Evolutionary conservation across 2,113 vertebrate species (phyloP).

Genomic region (Ia io): DNA sequence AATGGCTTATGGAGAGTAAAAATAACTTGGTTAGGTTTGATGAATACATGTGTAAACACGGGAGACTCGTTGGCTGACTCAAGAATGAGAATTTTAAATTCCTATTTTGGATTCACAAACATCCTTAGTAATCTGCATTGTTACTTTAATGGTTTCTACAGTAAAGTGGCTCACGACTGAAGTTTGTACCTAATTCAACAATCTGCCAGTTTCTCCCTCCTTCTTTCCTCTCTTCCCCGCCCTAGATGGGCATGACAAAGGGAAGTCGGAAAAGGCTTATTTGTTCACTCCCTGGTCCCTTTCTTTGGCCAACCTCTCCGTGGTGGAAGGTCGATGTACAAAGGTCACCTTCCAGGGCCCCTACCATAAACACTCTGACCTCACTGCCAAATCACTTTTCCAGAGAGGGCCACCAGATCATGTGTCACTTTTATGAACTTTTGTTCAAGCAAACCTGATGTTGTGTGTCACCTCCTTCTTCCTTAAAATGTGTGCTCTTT

Average conservation of each 20-base stretch:
- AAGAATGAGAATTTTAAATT: constrained; percentile 5
- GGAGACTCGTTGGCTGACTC: not conserved
- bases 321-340: constrained; percentile 24
- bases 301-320: not conserved
- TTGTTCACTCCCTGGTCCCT: not conserved
- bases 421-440: constrained; percentile 68
- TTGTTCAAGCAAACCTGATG: constrained; percentile 42
- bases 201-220: not conserved
- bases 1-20: not conserved
- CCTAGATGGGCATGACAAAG: not conserved
- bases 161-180: not conserved
- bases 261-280: not conserved
- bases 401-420: constrained; percentile 62
- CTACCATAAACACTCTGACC: constrained; percentile 57
- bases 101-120: not conserved
- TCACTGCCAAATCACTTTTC: constrained; percentile 69
- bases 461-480: not conserved
- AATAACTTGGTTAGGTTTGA: not conserved
- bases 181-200: not conserved
- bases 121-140: not conserved
- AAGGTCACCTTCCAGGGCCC: constrained; percentile 52
- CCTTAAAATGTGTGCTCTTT: constrained; percentile 25
- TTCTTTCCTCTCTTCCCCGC: not conserved
- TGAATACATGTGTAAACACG: not conserved
- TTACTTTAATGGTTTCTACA: not conserved